Conservation (phyloP, 1,140 invertebrate genomes). For the Cepaea nemoralis region DNA sequence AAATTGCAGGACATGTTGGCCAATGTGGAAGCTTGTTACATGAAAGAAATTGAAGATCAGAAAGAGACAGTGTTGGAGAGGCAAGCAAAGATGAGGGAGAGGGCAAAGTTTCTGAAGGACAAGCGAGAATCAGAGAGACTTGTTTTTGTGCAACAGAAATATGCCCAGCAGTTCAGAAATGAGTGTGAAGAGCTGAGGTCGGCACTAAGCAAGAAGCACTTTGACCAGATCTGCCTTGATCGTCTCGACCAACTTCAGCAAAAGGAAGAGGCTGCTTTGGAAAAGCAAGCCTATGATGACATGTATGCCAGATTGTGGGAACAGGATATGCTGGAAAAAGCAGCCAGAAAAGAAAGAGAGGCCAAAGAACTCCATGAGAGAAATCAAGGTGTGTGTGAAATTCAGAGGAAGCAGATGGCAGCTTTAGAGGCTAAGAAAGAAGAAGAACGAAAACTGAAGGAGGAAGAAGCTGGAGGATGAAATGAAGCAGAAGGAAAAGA, state of each 20-base stretch:
- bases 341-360: slow-evolving; percentile 66
- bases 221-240: slow-evolving; percentile 68
- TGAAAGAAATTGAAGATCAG: slow-evolving; percentile 66
- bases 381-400: slow-evolving; percentile 62
- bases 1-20: slow-evolving; percentile 61
- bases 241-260: slow-evolving; percentile 65
- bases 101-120: slow-evolving; percentile 69
- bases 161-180: slow-evolving; percentile 71
- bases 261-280: slow-evolving; percentile 57
- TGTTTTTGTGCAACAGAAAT: slow-evolving; percentile 68
- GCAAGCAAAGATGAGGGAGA: slow-evolving; percentile 70
- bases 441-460: slow-evolving; percentile 62
- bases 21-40: slow-evolving; percentile 61
- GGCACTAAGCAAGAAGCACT: slow-evolving; percentile 65
- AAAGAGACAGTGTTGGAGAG: slow-evolving; percentile 69
- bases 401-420: slow-evolving; percentile 69
- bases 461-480: slow-evolving; percentile 69
- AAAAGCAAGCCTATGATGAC: slow-evolving; percentile 42
- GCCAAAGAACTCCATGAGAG: slow-evolving; percentile 60
- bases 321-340: slow-evolving; percentile 62
- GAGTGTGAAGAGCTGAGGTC: slow-evolving; percentile 70
- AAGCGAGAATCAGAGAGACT: slow-evolving; percentile 68
- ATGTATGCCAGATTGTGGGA: slow-evolving; percentile 70
- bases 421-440: slow-evolving; percentile 67
- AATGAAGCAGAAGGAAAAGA: slow-evolving; percentile 63